Base-by-base conservation (phyloP, 2,888 invertebrate species). In the Fragum whitleyi region DNA sequence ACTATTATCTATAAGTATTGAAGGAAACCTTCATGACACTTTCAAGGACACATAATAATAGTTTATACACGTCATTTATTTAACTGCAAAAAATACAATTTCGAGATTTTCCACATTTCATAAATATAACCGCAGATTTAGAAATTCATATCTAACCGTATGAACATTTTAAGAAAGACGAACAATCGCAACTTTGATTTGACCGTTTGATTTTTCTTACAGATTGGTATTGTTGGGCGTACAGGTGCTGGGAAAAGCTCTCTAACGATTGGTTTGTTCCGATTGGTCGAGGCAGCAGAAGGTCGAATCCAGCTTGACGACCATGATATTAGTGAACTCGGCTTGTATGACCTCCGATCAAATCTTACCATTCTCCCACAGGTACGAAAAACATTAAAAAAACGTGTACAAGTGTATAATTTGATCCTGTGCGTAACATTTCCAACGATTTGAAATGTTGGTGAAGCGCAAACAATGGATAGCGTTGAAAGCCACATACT, bases 191-290 rank as follows among this genome's bases (percentile, higher is more conserved):
- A n/a, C n/a, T n/a, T n/a, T n/a, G n/a, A n/a, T n/a, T n/a, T n/a
- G n/a, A n/a, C n/a, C n/a, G n/a, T 36, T 36, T 36, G 5, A 36
- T 36, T 9, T 36, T 6, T 28, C 61, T 73, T 57, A 29, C 53
- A 91, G 90, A 87, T 93, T 55, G 90, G 91, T 28, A 89, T 92
- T 21, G 91, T 92, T n/a, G 92, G 92, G n/a, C 76, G 92, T 21
- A 93, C 92, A 14, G 92, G 92, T 19, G 91, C 94, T 81, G 96
- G 95, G 0, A 96, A 96, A 89, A 95, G 95, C 42, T 95, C 96
- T 0, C 90, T 96, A 0, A 94, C 95, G 1, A 94, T 94, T 57
- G 95, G 95, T 1, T 90, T 96, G 42, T 96, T 96, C 87, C 94
- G 96, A 61, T 90, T 96, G 74, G 95, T 95, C 16, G 95, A 96